These are phyloP conservation scores for Orthonyx spaldingii DNA, from an alignment of 2,113 vertebrate species.

Conservation along the genomic window DNA sequence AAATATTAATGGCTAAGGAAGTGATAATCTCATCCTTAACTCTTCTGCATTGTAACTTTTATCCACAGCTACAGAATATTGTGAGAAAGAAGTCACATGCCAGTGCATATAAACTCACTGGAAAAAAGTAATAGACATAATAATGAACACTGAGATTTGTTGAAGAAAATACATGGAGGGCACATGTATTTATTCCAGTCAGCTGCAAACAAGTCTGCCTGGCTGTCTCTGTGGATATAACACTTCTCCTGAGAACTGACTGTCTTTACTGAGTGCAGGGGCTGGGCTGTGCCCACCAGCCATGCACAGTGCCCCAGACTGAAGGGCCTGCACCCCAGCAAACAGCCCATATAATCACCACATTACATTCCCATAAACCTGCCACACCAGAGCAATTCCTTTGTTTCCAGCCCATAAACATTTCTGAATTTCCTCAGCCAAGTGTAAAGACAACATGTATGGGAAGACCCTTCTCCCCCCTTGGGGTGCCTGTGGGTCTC, in stretches of 20 bases:
- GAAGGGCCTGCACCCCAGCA: background rate
- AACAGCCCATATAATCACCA: background rate
- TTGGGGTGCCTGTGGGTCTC: fast-evolving
- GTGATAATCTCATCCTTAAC: background rate
- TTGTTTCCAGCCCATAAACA: slow-evolving; percentile 41
- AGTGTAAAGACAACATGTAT: background rate
- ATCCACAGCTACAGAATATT: background rate
- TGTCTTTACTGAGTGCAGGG: background rate
- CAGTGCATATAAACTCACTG: background rate
- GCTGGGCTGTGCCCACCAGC: background rate
- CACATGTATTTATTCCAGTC: background rate
- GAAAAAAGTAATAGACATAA: background rate
- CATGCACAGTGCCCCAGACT: background rate
- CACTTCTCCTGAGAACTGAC: background rate
- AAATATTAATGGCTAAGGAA: background rate
- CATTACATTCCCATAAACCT: slow-evolving; percentile 26
- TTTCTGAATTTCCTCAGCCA: background rate
- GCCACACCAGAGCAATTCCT: background rate
- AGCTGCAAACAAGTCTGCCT: background rate
- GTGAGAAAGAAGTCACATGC: background rate
- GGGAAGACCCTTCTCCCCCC: background rate
- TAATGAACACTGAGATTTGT: background rate
- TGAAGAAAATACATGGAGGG: background rate
- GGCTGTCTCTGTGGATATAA: background rate
- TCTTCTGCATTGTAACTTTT: background rate